Base-by-base conservation (phyloP, 2,888 invertebrate species). In the Melangyna quadrimaculata region DNA sequence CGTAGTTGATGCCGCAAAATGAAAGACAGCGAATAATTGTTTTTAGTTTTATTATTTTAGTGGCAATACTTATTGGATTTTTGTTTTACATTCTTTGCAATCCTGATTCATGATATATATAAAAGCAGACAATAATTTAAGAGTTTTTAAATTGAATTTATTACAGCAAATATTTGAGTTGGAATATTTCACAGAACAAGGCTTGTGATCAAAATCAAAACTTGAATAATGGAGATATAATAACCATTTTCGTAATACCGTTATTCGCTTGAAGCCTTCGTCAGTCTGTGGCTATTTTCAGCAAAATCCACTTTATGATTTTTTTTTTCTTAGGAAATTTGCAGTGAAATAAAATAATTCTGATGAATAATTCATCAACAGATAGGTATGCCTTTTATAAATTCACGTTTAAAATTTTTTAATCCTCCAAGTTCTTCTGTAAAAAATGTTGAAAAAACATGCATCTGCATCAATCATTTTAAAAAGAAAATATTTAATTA, bases 31-130 rank as follows among this genome's bases (percentile, higher is more conserved):
- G 24, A 57, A 10, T 29, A 57, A 19, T 65, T 71, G 32, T 61
- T 82, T 72, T 43, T 61, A 29, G 55, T 65, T 77, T 43, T 48
- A n/a, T 51, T 71, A 29, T 37, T 59, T 67, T 43, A 37, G n/a
- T 43, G 27, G 22, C 8, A 24, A 32, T 29, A 65, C 19, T 45
- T 48, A 67, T 67, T 51, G 65, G 61, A 48, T 67, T 67, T 67
- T 67, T 24, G 9, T 17, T 32, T 59, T 59, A 9, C 37, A 37
- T n/a, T 19, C 22, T 9, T 22, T 35, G 37, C 3, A 1, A 8
- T 22, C 9, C n/a, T 22, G 22, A 24, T 22, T 59, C 14, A 35
- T 14, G 7, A 14, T 35, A n/a, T n/a, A n/a, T n/a, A n/a, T n/a
- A n/a, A 9, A 27, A 53, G 53, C 10, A 19, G 27, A 29, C 5